phyloP scores from a whole-genome alignment of 2,113 vertebrate species.

The Larimichthys crocea region DNA sequence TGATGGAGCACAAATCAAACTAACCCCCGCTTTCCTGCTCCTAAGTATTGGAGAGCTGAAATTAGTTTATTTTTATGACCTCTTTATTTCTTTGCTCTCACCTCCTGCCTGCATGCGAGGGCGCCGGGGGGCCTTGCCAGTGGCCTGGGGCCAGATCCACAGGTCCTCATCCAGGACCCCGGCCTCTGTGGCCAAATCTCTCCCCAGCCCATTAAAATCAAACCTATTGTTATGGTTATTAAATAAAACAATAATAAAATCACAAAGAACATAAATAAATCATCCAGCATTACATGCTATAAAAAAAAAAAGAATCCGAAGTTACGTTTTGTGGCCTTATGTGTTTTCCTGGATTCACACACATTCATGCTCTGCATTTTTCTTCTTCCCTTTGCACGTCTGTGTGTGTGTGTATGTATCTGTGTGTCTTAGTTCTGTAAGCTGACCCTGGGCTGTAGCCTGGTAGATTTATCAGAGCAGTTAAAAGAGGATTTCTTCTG shows the following conservation, averaged over 20 bases:
- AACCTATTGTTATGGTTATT: constrained; percentile 78
- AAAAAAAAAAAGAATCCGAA: constrained; percentile 38
- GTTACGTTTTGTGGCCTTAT: constrained; percentile 42
- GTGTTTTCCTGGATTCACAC: constrained; percentile 34
- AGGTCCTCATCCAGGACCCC: constrained; percentile 47
- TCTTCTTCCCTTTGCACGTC: constrained; percentile 10
- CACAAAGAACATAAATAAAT: constrained; percentile 71
- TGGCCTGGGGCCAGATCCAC: constrained; percentile 59
- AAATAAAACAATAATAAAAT: constrained; percentile 77
- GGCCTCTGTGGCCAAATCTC: constrained; percentile 49
- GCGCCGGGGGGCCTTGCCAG: constrained; percentile 44
- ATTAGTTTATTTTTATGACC: constrained; percentile 82
- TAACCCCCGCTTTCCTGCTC: constrained; percentile 49
- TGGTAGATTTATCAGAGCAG: constrained; percentile 81
- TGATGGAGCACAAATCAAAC: constrained; percentile 80
- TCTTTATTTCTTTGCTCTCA: constrained; percentile 76
- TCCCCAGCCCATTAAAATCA: constrained; percentile 62
- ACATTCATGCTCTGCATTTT: constrained; percentile 25
- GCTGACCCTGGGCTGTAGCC: constrained; percentile 68
- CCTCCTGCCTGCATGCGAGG: constrained; percentile 60
- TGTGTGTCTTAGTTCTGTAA: constrained; percentile 69
- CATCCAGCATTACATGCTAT: constrained; percentile 50
- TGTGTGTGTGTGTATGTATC: constrained; percentile 23
- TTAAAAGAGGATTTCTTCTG: constrained; percentile 81
- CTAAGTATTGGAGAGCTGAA: constrained; percentile 69